Evolutionary conservation across 2,113 vertebrate species (phyloP), one percentile per base, ranked within the genome.

Genomic region (Zosterops borbonicus): DNA sequence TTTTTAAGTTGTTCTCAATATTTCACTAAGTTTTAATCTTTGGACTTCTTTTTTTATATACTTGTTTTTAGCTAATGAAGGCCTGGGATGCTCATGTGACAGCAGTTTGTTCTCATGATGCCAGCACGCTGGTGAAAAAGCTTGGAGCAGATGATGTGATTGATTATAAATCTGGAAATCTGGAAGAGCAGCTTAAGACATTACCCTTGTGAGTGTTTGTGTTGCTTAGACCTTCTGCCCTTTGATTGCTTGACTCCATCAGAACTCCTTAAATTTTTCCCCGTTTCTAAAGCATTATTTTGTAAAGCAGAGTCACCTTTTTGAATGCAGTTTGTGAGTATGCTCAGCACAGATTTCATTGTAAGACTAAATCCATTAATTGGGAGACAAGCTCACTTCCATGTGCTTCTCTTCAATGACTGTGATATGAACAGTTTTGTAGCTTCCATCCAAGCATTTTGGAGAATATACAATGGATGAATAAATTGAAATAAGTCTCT

Each of bases 11-110:
- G 15, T 78, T 89, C 19, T 77, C 21, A 67, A 0, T 33, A 55
- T 64, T 90, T 81, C 28, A 60, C 14, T 83, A 14, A 22, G 46
- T 87, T 73, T 79, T 85, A 71, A 87, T 69, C 33, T 79, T 81
- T 70, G 76, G 8, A 44, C 25, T 78, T 89, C 2, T 10, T 63
- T 55, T 56, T 46, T 44, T 59, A 33, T 9, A 3, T 50, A 12
- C 21, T 90, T 93, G 35, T 91, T 60, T 97, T 37, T 93, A 99
- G 99, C 92, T 99, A 89, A 56, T 99, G 96, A 99, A 99, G 95
- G 98, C 98, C 2, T 99, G 99, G 99, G 98, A 98, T 46, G 98
- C 98, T 69, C 98, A 99, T 0, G 99, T 99, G 96, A 99, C 99
- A 3, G 99, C 98, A 24, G 99, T 99, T 77, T 99, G 99, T 97